Base-by-base conservation (phyloP, 2,888 invertebrate species). In the Tetragnatha montana region DNA sequence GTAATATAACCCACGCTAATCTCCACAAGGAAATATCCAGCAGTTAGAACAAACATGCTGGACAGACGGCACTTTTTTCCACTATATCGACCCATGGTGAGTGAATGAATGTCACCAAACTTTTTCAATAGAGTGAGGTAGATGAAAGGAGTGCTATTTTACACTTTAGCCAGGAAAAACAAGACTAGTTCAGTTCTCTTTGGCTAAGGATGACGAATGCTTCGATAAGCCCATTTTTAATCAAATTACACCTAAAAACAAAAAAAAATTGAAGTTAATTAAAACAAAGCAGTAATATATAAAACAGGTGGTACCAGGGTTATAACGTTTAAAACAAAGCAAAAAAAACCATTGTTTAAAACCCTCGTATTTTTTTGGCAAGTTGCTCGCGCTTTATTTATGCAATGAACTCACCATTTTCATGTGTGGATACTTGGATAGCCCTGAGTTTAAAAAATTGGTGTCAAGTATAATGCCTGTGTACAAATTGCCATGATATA, bases 1-100 rank as follows among this genome's bases (percentile, higher is more conserved):
- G 98, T 98, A 91, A 98, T 95, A 94, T 99, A 98, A 79, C 99
- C 99, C 17, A 98, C 98, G 75, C 98, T 95, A 92, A 99, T 96
- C 95, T 99, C 99, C 92, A 99, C 98, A 92, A 99, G 95, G 94
- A 99, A 99, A 94, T 98, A 99, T 91, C 96, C 95, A 60, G 97
- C 96, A 3, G 98, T 99, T 93, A 99, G 95, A 95, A 96, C 96
- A 94, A 99, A 95, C 98, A 99, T 99, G 84, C 97, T 96, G 92
- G 97, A 94, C 60, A 98, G 95, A 87, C 98, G 96, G 94, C 97
- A 97, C 95, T 97, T 98, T 68, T 91, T 91, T 35, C 91, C 91
- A 35, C 91, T 60, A 51, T 91, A 91, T 22, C 91, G 86, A 70
- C 91, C 91, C 91, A 91, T 91, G 69, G 68, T 86, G 49, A 35